Base-by-base conservation (phyloP, 2,113 vertebrate genomes). In the Cacatua alba region DNA sequence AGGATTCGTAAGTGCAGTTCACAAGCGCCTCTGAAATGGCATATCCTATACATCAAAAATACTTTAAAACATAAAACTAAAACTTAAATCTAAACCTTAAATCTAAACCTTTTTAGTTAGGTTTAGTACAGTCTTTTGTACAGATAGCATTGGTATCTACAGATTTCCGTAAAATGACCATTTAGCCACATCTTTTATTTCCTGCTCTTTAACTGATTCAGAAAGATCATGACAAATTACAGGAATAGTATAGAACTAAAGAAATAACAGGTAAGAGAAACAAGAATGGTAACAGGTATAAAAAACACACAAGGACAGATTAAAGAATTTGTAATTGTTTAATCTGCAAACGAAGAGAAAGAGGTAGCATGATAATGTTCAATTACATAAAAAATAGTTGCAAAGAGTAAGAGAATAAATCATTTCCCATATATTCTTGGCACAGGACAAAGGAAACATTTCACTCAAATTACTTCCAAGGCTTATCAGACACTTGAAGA, bases 381-480 rank as follows among this genome's bases (percentile, higher is more conserved):
- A 67, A 35, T 91, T 78, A 92, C 41, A 86, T 52, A 55, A 93
- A 65, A 90, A 83, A 41, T 7, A 92, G 43, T 21, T 63, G 31
- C 51, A 93, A 37, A 83, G 33, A 76, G 2, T 63, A 86, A 86
- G 43, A 81, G 69, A 93, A 93, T 43, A 76, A 68, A 60, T 77
- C 5, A 29, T 64, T 86, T 95, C 49, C 43, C 37, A 90, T 43
- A 77, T 55, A 88, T 78, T 94, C 76, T 67, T 95, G 82, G 94
- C 92, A 88, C 25, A 70, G n/a, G n/a, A 88, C 80, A 93, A 75
- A 80, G 83, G 53, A 88, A 86, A 46, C 92, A 92, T 53, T 88
- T 87, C 85, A 93, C 35, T 95, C 80, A 88, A 88, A 92, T 92
- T 83, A 82, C 63, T 74, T 80, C 69, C 29, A 94, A 81, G n/a